Base-by-base conservation (phyloP, 2,797 vertebrate genomes). In the Monodelphis domestica region DNA sequence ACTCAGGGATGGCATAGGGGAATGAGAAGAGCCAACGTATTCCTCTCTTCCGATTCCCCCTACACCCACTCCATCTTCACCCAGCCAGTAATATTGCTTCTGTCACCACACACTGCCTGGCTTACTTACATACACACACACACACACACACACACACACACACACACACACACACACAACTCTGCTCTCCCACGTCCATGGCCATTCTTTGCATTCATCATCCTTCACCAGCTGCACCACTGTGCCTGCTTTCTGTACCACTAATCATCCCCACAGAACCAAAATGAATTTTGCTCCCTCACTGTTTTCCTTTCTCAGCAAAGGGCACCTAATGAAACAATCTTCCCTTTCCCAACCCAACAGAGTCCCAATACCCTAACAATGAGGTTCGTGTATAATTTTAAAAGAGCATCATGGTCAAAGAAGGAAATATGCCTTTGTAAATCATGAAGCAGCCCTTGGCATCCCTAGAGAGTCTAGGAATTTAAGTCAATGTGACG, bases 401-500 rank as follows among this genome's bases (percentile, higher is more conserved):
- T 84, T 84, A 26, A 50, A 84, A 50, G 21, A 84, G 9, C 45
- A 45, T 12, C 70, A 26, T 26, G 24, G 38, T 21, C 24, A 50
- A 84, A 10, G 38, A 50, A 84, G 84, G 38, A 84, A 84, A 84
- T 84, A 24, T 84, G 38, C 70, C 50, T 84, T 26, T 84, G 70
- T 84, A 50, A 84, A 12, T 50, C 24, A 50, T 26, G 24, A 84
- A 84, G 70, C 38, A 78, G 38, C 70, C 70, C 70, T 21, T 45
- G 38, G 70, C 50, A 50, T 84, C 70, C 84, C 28, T 84, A 84
- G 70, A 84, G 38, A 84, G 17, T 55, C 54, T 50, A 1, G 4
- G 57, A 87, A 91, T 89, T 91, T 94, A 91, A 91, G 88, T 3
- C 14, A 29, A n/a, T 50, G 2, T 78, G 91, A 93, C 91, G 30